Percentiles rank a stretch among this genome's conserved stretches.
These are phyloP conservation scores for Toxotes chatareus DNA, from an alignment of 2,113 vertebrate species.

Conservation along the genomic window DNA sequence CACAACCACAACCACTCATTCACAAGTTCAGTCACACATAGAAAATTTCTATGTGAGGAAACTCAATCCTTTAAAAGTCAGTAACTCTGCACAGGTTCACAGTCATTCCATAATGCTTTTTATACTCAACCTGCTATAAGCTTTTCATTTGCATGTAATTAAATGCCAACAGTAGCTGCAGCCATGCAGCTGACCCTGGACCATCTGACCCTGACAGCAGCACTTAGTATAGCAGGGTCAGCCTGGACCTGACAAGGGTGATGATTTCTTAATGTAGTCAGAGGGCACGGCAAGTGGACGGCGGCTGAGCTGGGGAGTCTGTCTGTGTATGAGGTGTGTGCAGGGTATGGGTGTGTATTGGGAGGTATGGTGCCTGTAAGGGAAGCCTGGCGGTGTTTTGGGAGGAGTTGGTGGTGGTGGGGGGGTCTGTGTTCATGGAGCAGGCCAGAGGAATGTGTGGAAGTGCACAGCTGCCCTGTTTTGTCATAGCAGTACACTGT, in stretches of 20 bases:
- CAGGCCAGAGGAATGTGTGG: conserved; percentile 77
- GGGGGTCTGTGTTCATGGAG: conserved; percentile 55
- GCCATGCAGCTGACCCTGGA: conserved; percentile 5
- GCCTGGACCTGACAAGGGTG: conserved; percentile 59
- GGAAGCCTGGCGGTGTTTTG: conserved; percentile 58
- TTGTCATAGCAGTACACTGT: conserved; percentile 73
- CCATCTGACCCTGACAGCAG: conserved; percentile 53
- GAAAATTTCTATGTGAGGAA: conserved; percentile 12
- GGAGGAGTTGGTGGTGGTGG: conserved; percentile 16
- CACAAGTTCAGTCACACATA: conserved; percentile 56
- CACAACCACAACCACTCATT: conserved; percentile 60
- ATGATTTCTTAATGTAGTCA: conserved; percentile 77
- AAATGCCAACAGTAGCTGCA: conserved; percentile 50
- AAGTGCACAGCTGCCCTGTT: conserved; percentile 82
- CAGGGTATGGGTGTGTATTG: conserved; percentile 14
- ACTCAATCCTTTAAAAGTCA: conserved; percentile 16
- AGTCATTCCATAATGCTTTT: conserved; percentile 31
- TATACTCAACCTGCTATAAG: neutral
- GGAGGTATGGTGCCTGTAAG: conserved; percentile 60
- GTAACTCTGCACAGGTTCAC: neutral
- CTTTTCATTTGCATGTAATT: conserved; percentile 29
- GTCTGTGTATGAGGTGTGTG: conserved; percentile 30
- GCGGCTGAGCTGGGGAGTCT: conserved; percentile 40
- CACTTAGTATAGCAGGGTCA: conserved; percentile 48
- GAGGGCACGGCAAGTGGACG: conserved; percentile 36